A percentile compares a stretch with the other conserved stretches of the same genome.
Evolutionary conservation across 2,888 invertebrate species (phyloP).

Genomic region (Netelia inedita): DNA sequence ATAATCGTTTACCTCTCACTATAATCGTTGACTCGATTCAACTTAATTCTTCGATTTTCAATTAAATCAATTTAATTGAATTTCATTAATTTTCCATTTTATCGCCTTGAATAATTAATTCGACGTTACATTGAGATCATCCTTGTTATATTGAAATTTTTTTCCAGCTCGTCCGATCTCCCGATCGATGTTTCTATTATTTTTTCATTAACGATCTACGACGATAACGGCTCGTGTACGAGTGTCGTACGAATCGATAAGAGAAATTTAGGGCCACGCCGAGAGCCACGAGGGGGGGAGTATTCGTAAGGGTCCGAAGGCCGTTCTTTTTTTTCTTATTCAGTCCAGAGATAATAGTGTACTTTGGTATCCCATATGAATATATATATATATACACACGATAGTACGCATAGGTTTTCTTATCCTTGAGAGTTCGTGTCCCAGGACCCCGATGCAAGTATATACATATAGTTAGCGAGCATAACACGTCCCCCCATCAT

Average conservation of each 20-base stretch:
- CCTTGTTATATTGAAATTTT: too few relatives aligned
- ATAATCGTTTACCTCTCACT: too few relatives aligned
- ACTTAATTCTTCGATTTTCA: too few relatives aligned
- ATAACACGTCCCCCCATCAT: constrained; percentile 68
- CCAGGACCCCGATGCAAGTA: constrained; percentile 63
- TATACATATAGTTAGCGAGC: constrained; percentile 73
- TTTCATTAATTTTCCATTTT: too few relatives aligned
- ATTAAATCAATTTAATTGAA: too few relatives aligned
- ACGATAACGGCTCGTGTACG: neutral
- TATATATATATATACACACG: neutral
- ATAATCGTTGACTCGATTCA: too few relatives aligned
- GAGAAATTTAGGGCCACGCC: constrained; percentile 37
- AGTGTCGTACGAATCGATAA: constrained; percentile 18
- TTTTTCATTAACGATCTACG: neutral
- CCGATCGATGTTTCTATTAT: neutral
- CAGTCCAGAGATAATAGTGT: constrained; percentile 50
- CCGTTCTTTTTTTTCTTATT: constrained; percentile 14
- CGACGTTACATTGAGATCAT: too few relatives aligned
- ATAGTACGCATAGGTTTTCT: constrained; percentile 33
- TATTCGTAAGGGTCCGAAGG: constrained; percentile 55
- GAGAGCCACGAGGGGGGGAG: constrained; percentile 42
- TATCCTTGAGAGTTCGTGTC: constrained; percentile 77
- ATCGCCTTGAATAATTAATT: too few relatives aligned
- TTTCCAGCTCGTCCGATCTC: too few relatives aligned
- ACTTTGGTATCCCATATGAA: constrained; percentile 7